Percentiles rank a stretch among this genome's conserved stretches.
These are phyloP conservation scores for Leptosomus discolor DNA, from an alignment of 2,113 vertebrate genomes.

Conservation along the genomic window DNA sequence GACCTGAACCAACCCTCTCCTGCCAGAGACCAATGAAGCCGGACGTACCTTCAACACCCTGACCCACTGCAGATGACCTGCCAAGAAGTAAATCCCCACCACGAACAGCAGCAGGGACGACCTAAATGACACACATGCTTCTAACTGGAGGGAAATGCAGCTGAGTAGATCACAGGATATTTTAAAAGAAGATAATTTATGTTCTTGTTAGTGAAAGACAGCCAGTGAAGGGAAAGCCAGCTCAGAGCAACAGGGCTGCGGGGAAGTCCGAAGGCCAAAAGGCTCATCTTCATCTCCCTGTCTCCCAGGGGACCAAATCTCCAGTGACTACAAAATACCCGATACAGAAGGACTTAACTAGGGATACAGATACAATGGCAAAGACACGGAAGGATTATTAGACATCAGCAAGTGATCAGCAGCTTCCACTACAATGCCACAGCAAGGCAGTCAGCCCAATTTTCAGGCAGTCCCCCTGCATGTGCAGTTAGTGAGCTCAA, in stretches of 20 bases:
- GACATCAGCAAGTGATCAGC: neutral
- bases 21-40: neutral
- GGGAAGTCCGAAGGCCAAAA: accelerated
- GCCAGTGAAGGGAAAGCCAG: neutral
- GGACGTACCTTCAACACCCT: neutral
- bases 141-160: neutral
- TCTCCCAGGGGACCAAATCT: neutral
- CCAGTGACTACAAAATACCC: neutral
- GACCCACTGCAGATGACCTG: neutral
- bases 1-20: neutral
- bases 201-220: neutral
- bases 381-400: neutral
- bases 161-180: neutral
- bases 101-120: neutral
- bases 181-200: neutral
- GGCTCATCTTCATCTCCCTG: neutral
- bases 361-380: neutral
- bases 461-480: neutral
- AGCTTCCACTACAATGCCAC: accelerated
- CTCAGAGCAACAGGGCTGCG: neutral
- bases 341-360: neutral
- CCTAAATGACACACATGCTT: accelerated
- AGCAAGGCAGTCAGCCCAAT: neutral
- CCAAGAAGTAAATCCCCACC: neutral
- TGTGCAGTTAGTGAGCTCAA: accelerated